These are phyloP conservation scores for Agrotis exclamationis DNA, from an alignment of 2,888 invertebrate species.

Conservation along the genomic window DNA sequence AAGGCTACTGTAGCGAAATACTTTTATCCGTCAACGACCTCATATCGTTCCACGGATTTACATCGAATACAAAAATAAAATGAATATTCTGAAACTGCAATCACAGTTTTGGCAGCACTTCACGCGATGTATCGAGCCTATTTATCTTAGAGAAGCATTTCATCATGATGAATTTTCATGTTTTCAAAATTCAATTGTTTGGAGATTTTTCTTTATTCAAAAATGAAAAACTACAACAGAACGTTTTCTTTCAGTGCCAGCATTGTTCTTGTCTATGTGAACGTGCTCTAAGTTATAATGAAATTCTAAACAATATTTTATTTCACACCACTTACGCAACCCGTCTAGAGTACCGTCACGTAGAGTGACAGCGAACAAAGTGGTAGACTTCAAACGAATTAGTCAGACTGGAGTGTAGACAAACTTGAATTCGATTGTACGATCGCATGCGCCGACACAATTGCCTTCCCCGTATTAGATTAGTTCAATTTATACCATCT, in stretches of 20 bases:
- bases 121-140: neutral
- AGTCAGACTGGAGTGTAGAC: conserved; percentile 31
- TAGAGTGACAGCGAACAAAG: conserved; percentile 26
- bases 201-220: neutral
- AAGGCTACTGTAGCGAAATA: conserved; percentile 4
- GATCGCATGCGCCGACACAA: conserved; percentile 29
- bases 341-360: conserved; percentile 20
- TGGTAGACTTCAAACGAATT: conserved; percentile 46
- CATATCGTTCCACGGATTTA: neutral
- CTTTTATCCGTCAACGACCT: neutral
- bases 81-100: neutral
- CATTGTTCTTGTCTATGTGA: neutral
- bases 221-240: neutral
- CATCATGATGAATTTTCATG: neutral
- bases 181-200: neutral
- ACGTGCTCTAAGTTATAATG: conserved; percentile 20
- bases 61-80: conserved; percentile 19
- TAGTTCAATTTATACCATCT: conserved; percentile 21
- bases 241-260: neutral
- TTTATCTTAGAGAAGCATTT: neutral
- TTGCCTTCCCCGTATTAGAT: conserved; percentile 39
- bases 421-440: conserved; percentile 41
- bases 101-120: conserved; percentile 32
- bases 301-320: conserved; percentile 20
- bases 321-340: conserved; percentile 40